Evolutionary conservation across 2,113 vertebrate species (phyloP), one percentile per base, ranked within the genome.

Genomic region (Odontophorus gujanensis): DNA sequence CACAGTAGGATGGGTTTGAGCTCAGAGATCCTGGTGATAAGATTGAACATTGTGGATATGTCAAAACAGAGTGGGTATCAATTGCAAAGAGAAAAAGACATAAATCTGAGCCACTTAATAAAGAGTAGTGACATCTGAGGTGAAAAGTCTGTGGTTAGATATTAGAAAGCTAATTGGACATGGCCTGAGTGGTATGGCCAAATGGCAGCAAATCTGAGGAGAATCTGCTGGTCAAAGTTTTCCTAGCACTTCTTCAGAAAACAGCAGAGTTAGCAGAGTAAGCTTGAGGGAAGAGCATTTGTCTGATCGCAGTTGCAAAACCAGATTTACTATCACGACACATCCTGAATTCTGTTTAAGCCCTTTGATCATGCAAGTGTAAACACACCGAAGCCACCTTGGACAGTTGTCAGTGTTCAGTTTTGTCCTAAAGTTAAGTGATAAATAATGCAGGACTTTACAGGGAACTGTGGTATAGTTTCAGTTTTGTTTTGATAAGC

Each of bases 351-450:
- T 90, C 72, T 77, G 9, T 78, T 62, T 53, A 85, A 69, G 24
- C 9, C 38, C 22, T 90, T 88, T 84, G 69, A 67, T 81, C 20
- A 12, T 22, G 7, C 30, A 69, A 69, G 21, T 30, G 8, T 67
- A 66, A 71, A 50, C 86, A 51, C 30, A 80, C 0, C 0, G 25
- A 78, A 28, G 21, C 47, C 13, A 85, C 58, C 48, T 63, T 68
- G 42, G 81, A 57, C 81, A 81, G 47, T 48, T 85, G 48, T 81
- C 87, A 87, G 50, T 48, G 82, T 92, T 96, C 8, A 15, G 81
- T 92, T 94, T 25, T 83, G 4, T 81, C 75, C 30, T 77, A 40
- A 69, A 65, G 3, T 3, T 79, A 62, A 50, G 38, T 68, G 50
- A 61, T 81, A 26, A 88, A 38, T 55, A 77, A 18, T 36, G 15